Base-by-base conservation (phyloP, 2,888 invertebrate genomes). In the Drosophila koepferae region DNA sequence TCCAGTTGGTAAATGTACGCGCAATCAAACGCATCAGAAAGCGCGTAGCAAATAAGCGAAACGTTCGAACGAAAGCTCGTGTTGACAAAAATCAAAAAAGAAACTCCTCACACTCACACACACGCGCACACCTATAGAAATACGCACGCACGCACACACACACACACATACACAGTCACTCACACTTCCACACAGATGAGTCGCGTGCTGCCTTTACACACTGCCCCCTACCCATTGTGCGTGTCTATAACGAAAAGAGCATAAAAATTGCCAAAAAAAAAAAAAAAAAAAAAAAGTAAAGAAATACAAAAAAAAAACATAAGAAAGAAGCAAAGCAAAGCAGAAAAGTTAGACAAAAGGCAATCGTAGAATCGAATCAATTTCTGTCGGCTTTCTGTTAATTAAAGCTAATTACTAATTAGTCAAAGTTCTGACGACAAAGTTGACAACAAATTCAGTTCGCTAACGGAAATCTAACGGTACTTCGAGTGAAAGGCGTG, bases 1-100 rank as follows among this genome's bases (percentile, higher is more conserved):
- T 91, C 91, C 91, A 91, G 92, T 91, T 92, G 90, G 91, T 89
- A 92, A 91, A 91, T 81, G 90, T 85, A 83, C 84, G 87, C 89
- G 89, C 74, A 88, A 60, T 85, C 56, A 82, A 81, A 89, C 89
- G 89, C 85, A 89, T 77, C 89, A 61, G 74, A 80, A 80, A 86
- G 82, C 85, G 88, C 85, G 86, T 86, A 63, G 40, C 65, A 64
- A 40, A 34, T 72, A 53, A 71, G 63, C 64, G 36, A 43, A 62
- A 53, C n/a, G 34, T 60, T 49, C 46, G 68, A 64, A 56, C 66
- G 54, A 70, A 63, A 61, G 46, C 63, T 74, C 81, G 88, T 81
- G 79, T 87, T 83, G 73, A 79, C 80, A 75, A 81, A 82, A 72
- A 72, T 49, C 49, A 69, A 34, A 59, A 34, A 59, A 55, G 46